A percentile compares a stretch with the other conserved stretches of the same genome.
Conservation (phyloP, 2,797 vertebrate species). For the Helarctos malayanus region DNA sequence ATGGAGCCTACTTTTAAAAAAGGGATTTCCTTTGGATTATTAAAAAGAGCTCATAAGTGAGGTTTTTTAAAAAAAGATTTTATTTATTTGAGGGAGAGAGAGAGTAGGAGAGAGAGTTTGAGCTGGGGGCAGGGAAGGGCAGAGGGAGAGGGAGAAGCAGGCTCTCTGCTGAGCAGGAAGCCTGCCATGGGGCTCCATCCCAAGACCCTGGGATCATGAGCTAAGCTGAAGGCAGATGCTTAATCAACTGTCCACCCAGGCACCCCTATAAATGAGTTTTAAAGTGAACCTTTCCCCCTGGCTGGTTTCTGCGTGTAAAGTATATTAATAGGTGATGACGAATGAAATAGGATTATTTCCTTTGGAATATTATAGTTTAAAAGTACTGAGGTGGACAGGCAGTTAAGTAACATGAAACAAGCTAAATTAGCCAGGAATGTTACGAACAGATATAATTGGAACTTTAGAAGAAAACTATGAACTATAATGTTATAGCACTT, state of each 20-base stretch:
- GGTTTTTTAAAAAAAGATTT: neutral
- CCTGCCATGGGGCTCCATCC: neutral
- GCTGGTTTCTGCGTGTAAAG: conserved; percentile 16
- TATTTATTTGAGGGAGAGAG: neutral
- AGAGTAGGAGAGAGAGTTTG: neutral
- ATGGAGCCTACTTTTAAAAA: neutral
- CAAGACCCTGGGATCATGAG: neutral
- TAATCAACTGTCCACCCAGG: neutral
- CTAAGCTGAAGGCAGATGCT: neutral
- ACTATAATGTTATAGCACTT: conserved; percentile 48
- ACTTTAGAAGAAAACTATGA: conserved; percentile 52
- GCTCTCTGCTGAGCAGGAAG: neutral
- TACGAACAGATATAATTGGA: conserved; percentile 62
- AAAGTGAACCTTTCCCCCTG: neutral
- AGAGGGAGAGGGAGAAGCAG: neutral
- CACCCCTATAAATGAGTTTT: conserved; percentile 25
- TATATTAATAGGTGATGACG: conserved; percentile 47
- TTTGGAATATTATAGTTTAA: conserved; percentile 59
- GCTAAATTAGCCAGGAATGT: conserved; percentile 45
- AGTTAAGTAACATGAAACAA: conserved; percentile 52
- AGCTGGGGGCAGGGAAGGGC: neutral
- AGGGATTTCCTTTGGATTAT: conserved; percentile 42
- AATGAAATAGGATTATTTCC: conserved; percentile 67
- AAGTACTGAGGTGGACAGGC: conserved; percentile 41
- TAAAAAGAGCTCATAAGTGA: conserved; percentile 55